Base-by-base conservation (phyloP, 2,797 vertebrate genomes). In the Pterois miles region DNA sequence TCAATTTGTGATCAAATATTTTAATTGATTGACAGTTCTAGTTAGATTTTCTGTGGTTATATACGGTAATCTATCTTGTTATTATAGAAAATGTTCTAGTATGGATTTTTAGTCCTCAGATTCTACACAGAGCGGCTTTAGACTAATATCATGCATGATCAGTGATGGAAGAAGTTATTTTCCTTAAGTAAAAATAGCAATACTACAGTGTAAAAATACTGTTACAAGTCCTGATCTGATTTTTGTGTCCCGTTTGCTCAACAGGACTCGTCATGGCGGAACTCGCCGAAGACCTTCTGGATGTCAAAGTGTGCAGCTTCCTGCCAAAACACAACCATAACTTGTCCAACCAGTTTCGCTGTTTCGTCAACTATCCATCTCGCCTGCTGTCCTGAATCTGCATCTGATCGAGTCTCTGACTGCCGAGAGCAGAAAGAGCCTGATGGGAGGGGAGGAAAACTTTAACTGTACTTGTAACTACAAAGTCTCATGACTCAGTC, bases 311-410 rank as follows among this genome's bases (percentile, higher is more conserved):
- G 50, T 98, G 97, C 94, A 92, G 86, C 79, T 99, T 98, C 90
- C 91, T 96, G 83, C 98, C 98, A 5, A 91, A 93, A 84, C 98
- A 99, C 87, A 96, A 94, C 16, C 91, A 94, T 34, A 96, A 96
- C 80, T 82, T 99, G 86, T 97, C 96, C 68, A 99, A 99, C 8
- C 97, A 98, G 83, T 99, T 99, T 82, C 93, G 96, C 71, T 99
- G 98, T 71, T 99, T 96, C 0, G 91, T 95, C 66, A 99, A 98
- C 90, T 99, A 98, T 43, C 87, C 94, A n/a, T 97, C 97, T 7
- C 86, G 81, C 20, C 95, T 98, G 65, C 86, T 93, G 68, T 87
- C 73, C 34, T 82, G 1, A 54, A n/a, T 1, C 12, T 31, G 29
- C 10, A 6, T 6, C 33, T 4, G 50, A 48, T 2, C 9, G 1